phyloP scores from a whole-genome alignment of 2,888 invertebrate genomes.

The Diplazon laetatorius region DNA sequence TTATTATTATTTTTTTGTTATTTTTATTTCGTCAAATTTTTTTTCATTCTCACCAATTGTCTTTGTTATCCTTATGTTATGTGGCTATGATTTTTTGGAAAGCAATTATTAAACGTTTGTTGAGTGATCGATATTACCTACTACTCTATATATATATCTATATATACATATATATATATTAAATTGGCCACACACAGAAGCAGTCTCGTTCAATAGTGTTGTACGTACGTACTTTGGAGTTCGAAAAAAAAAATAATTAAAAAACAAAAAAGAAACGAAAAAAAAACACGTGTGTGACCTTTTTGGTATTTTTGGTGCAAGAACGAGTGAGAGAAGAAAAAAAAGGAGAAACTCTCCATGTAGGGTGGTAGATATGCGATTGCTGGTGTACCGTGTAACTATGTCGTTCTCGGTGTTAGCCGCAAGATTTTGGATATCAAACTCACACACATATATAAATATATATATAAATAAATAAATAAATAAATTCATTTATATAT shows the following conservation, averaged over 20 bases:
- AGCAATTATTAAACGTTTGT: constrained; percentile 47
- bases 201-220: constrained; percentile 73
- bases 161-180: constrained; percentile 41
- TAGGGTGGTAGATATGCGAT: constrained; percentile 79
- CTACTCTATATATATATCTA: neutral
- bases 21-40: too few relatives aligned
- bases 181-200: constrained; percentile 68
- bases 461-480: constrained; percentile 46
- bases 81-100: constrained; percentile 59
- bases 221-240: constrained; percentile 74
- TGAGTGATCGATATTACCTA: constrained; percentile 58
- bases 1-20: neutral
- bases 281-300: too few relatives aligned
- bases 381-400: constrained; percentile 82
- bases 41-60: constrained; percentile 47
- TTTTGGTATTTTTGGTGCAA: too few relatives aligned
- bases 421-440: constrained; percentile 75
- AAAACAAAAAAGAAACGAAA: too few relatives aligned
- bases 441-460: constrained; percentile 44
- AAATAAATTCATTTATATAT: constrained; percentile 43
- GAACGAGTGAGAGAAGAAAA: too few relatives aligned
- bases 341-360: constrained; percentile 72
- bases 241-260: constrained; percentile 71
- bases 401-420: constrained; percentile 82
- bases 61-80: constrained; percentile 62